Evolutionary conservation across 2,797 vertebrate species (phyloP).

Genomic region (Lophura swinhoii): DNA sequence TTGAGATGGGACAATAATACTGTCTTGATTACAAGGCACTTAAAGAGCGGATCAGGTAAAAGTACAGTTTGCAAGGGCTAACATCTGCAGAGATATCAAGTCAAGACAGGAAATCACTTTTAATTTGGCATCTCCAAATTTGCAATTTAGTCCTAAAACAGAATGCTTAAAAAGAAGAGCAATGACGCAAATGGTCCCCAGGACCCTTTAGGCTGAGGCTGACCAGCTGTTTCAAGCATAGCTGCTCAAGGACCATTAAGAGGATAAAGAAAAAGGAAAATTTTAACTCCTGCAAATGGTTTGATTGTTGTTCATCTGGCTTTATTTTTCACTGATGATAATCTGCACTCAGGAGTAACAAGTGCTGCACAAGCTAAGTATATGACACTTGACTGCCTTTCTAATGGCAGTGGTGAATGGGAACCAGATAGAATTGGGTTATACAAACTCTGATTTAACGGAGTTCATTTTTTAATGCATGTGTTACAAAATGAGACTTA

Average conservation of each 20-base stretch:
- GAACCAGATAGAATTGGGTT: slow-evolving; percentile 49
- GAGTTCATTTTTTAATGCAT: slow-evolving; percentile 13
- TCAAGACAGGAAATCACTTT: not conserved
- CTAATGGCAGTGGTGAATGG: slow-evolving; percentile 31
- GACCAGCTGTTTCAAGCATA: slow-evolving; percentile 42
- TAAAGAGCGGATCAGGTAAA: not conserved
- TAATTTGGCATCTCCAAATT: not conserved
- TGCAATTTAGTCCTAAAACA: not conserved
- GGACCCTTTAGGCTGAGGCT: not conserved
- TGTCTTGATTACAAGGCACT: not conserved
- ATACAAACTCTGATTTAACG: slow-evolving; percentile 52
- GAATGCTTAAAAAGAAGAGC: not conserved
- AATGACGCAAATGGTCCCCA: slow-evolving; percentile 13
- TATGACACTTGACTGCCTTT: slow-evolving; percentile 63
- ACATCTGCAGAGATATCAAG: not conserved
- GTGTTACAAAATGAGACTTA: slow-evolving; percentile 21
- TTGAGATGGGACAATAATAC: not conserved
- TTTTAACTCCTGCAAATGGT: slow-evolving; percentile 47
- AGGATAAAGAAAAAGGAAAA: slow-evolving; percentile 25
- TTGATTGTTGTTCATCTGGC: slow-evolving; percentile 64
- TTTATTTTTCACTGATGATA: slow-evolving; percentile 73
- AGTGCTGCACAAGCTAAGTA: slow-evolving; percentile 58
- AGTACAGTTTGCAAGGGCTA: not conserved
- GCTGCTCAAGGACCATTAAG: not conserved
- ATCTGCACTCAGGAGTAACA: slow-evolving; percentile 63